Evolutionary conservation across 2,113 vertebrate species (phyloP), one percentile per base, ranked within the genome.

Genomic region (Tautogolabrus adspersus): DNA sequence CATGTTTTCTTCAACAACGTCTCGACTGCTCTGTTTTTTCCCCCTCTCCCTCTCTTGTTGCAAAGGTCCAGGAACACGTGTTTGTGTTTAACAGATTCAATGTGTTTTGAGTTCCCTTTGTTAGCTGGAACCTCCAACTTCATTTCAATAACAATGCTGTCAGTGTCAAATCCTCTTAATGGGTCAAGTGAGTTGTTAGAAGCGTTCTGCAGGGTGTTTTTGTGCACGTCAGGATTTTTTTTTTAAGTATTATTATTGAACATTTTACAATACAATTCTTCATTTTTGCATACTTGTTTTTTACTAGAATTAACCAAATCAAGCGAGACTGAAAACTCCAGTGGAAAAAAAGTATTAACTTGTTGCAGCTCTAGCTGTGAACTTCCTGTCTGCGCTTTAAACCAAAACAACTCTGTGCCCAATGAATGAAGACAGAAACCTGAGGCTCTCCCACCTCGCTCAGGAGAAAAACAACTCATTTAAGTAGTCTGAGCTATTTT

Each of bases 1-100:
- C 86, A 87, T 86, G 91, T 91, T 89, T 92, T 89, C 83, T 80
- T 89, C 82, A 0, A 61, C 6, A 38, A 19, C 6, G 22, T 71
- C 75, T 85, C 70, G 55, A 57, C 37, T 51, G 51, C 62, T 77
- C 10, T 64, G 21, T 22, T 62, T 69, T 56, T 57, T 21, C 44
- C 6, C 42, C 51, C n/a, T 1, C 56, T 6, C 54, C 51, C n/a
- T 1, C 56, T 30, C 16, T 60, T 38, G 52, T 61, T 55, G 72
- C 74, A 72, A 63, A 79, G 46, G 66, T 86, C 47, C 60, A 16
- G 12, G n/a, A 87, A 73, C 75, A 57, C 42, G 23, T 88, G 83
- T 86, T 83, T 80, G 64, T 16, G 1, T 88, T 86, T 66, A 80
- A 63, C 40, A 74, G 44, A 26, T 40, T 21, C 10, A 0, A 1